These are phyloP conservation scores for Diabrotica virgifera DNA, from an alignment of 1,140 invertebrate species.

Conservation along the genomic window DNA sequence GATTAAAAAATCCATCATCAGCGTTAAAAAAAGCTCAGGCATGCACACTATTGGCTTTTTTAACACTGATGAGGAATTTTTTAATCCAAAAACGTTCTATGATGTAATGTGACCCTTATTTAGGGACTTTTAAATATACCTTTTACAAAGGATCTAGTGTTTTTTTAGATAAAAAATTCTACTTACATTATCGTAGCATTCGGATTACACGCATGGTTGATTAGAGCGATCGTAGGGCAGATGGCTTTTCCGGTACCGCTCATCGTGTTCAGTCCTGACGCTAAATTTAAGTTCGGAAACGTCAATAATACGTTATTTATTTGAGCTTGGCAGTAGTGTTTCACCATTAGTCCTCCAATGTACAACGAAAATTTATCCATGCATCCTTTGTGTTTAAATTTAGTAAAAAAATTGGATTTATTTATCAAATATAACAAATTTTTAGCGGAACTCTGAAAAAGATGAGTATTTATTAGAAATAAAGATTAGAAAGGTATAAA, in stretches of 20 bases:
- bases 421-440: conserved; percentile 24
- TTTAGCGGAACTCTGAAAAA: conserved; percentile 18
- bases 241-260: conserved; percentile 25
- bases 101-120: no score
- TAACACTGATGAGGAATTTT: no score
- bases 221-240: conserved; percentile 22
- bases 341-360: conserved; percentile 27
- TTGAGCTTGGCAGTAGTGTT: conserved; percentile 30
- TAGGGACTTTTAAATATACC: no score
- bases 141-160: no score
- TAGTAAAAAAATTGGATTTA: conserved; percentile 20
- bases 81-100: no score
- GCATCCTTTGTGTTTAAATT: conserved; percentile 3
- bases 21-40: no score
- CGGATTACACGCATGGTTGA: conserved; percentile 26
- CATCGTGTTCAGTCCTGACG: conserved; percentile 9
- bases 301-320: conserved; percentile 16
- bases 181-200: conserved; percentile 29
- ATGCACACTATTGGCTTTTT: no score
- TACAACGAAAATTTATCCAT: conserved; percentile 13
- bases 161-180: conserved; percentile 6
- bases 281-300: conserved; percentile 22
- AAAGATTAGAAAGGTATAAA: no score
- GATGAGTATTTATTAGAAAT: neutral
- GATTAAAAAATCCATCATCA: no score